phyloP scores from a whole-genome alignment of 35 echinoderm and acorn worm genomes.

The Ptychodera flava region DNA sequence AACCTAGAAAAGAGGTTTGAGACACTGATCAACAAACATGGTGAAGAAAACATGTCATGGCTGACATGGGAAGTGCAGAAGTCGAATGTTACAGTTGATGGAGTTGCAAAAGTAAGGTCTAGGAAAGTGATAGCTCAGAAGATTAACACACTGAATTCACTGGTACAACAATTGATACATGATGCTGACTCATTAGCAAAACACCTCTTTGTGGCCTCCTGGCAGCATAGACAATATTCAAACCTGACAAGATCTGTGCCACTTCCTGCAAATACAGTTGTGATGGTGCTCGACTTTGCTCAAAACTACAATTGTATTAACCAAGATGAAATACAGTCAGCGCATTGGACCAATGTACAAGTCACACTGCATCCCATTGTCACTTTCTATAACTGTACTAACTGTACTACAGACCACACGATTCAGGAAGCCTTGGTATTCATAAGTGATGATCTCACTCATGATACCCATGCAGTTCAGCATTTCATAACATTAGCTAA shows the following conservation, averaged over 20 bases:
- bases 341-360: conserved; percentile 19
- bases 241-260: background rate
- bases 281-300: conserved; percentile 41
- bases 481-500: background rate
- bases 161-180: background rate
- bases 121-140: background rate
- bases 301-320: conserved; percentile 23
- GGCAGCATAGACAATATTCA: conserved; percentile 11
- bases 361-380: conserved; percentile 25
- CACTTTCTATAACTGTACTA: background rate
- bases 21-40: conserved; percentile 2
- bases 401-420: background rate
- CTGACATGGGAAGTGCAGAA: conserved; percentile 15
- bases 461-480: conserved; percentile 2
- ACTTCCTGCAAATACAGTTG: background rate
- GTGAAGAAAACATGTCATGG: conserved; percentile 18
- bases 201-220: conserved; percentile 23
- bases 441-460: background rate
- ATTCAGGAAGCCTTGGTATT: background rate
- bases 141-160: background rate
- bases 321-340: conserved; percentile 30
- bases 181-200: background rate
- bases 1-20: background rate
- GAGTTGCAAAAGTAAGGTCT: background rate
- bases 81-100: background rate